Percentiles rank a stretch among this genome's conserved stretches.
phyloP scores from a whole-genome alignment of 2,113 vertebrate genomes.

The Anguilla rostrata region DNA sequence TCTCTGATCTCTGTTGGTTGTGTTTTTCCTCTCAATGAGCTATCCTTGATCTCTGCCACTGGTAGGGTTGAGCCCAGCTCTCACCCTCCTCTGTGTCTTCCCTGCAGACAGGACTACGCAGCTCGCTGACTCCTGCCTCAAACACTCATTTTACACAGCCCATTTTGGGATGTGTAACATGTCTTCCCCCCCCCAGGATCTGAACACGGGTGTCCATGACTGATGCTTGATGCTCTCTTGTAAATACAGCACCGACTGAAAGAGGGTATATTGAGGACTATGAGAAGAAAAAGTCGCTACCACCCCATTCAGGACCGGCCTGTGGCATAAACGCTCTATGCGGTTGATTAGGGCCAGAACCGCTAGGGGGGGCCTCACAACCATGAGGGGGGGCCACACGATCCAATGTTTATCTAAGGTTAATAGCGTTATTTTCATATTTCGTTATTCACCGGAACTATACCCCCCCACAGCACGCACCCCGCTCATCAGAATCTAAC shows the following conservation, averaged over 20 bases:
- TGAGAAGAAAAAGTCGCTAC: neutral
- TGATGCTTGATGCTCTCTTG: neutral
- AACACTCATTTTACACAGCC: slow-evolving; percentile 40
- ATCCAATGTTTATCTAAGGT: no score
- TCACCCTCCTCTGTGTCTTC: slow-evolving; percentile 59
- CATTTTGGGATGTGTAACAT: neutral
- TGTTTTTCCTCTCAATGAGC: slow-evolving; percentile 58
- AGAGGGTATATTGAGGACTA: neutral
- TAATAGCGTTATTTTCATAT: no score
- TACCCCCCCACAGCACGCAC: no score
- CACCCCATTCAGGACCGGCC: no score
- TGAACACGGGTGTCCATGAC: neutral
- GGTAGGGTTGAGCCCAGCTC: slow-evolving; percentile 47
- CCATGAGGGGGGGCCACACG: no score
- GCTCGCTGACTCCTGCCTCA: slow-evolving; percentile 58
- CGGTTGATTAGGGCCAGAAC: no score
- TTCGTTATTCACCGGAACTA: no score
- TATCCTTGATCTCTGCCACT: slow-evolving; percentile 60
- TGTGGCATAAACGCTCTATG: no score
- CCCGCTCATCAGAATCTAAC: no score
- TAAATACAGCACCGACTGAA: neutral
- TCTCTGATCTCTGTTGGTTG: slow-evolving; percentile 64
- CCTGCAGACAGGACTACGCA: slow-evolving; percentile 61
- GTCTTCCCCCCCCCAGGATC: neutral
- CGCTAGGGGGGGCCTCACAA: no score